A percentile compares a stretch with the other conserved stretches of the same genome.
These are phyloP conservation scores for Acropternis orthonyx DNA, from an alignment of 2,797 vertebrate species.

Conservation along the genomic window DNA sequence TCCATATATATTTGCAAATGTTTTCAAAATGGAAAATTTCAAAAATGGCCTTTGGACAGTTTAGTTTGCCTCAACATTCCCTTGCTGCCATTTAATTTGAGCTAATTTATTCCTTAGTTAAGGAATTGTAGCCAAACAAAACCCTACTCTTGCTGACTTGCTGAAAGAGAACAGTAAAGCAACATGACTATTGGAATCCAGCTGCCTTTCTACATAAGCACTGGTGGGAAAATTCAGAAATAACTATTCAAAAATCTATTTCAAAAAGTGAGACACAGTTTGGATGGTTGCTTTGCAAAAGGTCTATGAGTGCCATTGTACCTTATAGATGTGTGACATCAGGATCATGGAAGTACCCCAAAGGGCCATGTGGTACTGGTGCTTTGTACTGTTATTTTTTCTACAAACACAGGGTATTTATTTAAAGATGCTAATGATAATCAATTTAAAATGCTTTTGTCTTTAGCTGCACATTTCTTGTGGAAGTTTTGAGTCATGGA, in stretches of 20 bases:
- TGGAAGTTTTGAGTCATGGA: neutral
- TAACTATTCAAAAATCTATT: neutral
- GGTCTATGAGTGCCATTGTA: neutral
- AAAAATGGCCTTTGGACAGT: neutral
- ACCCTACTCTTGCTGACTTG: neutral
- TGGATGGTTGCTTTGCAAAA: neutral
- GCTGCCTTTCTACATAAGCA: neutral
- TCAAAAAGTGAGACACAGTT: neutral
- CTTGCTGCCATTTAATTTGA: neutral
- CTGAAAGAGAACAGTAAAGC: neutral
- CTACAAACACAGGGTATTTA: neutral
- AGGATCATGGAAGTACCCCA: neutral
- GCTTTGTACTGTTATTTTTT: neutral
- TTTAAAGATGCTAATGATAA: neutral
- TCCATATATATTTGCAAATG: neutral
- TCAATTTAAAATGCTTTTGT: neutral
- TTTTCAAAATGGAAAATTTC: neutral
- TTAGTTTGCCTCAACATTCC: neutral
- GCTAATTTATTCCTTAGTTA: neutral
- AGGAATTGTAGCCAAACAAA: neutral
- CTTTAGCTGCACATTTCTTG: neutral
- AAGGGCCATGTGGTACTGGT: neutral
- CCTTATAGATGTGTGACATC: neutral
- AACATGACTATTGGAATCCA: neutral
- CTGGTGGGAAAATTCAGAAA: neutral